Conservation (phyloP, 2,113 vertebrate genomes). For the Hyperopisus bebe region DNA sequence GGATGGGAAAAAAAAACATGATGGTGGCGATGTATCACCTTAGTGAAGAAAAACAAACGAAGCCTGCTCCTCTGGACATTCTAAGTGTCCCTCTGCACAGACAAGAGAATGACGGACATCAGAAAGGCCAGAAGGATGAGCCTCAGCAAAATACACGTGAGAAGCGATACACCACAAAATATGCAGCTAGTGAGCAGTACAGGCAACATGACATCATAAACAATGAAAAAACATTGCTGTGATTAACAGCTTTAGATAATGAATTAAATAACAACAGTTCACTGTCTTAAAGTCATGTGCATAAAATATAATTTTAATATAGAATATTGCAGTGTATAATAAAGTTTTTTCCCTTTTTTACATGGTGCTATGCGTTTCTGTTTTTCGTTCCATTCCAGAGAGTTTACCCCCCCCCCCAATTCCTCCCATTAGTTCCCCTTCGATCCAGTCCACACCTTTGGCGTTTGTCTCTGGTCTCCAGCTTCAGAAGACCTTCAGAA, state of each 20-base stretch:
- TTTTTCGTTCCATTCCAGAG: background rate
- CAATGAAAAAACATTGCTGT: background rate
- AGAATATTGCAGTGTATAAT: background rate
- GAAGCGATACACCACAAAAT: background rate
- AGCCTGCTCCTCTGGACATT: background rate
- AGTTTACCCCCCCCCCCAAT: background rate
- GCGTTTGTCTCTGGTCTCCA: background rate
- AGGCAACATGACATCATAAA: background rate
- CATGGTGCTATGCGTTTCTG: background rate
- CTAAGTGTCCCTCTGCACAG: background rate
- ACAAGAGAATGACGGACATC: background rate
- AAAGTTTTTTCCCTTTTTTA: background rate
- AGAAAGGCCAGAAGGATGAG: background rate
- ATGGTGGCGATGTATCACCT: background rate
- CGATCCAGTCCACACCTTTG: background rate
- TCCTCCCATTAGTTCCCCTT: background rate
- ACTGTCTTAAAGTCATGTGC: background rate
- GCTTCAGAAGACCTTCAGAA: background rate
- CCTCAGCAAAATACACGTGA: no score
- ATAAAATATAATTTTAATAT: no score
- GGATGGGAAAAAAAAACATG: background rate
- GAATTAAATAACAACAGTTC: background rate
- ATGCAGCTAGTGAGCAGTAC: background rate
- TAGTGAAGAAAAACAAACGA: background rate
- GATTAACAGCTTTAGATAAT: background rate